Conservation (phyloP, 2,113 vertebrate genomes). For the Calidris pygmaea region DNA sequence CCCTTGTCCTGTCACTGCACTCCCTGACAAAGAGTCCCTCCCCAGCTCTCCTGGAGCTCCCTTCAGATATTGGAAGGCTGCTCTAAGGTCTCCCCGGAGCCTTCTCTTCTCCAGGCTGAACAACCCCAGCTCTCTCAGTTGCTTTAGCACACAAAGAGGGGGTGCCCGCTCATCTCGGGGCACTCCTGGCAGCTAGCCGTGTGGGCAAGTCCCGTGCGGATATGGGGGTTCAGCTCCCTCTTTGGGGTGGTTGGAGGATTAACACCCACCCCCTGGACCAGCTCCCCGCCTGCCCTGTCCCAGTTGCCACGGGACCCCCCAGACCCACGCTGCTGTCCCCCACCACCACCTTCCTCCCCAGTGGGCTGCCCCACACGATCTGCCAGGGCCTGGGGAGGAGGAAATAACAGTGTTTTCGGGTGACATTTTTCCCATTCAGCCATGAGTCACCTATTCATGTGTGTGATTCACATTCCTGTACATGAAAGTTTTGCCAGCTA, state of each 20-base stretch:
- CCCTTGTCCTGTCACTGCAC: too few relatives aligned
- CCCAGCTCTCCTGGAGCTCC: too few relatives aligned
- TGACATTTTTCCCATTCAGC: neutral
- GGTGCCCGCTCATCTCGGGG: neutral
- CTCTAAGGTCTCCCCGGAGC: too few relatives aligned
- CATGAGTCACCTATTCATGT: neutral
- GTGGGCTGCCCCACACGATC: neutral
- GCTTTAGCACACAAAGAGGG: neutral
- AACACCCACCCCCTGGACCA: too few relatives aligned
- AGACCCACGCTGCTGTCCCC: neutral
- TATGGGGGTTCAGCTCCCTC: neutral
- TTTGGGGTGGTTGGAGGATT: neutral
- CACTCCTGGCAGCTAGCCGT: neutral
- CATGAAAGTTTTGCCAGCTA: neutral
- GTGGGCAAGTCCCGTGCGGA: rapidly evolving
- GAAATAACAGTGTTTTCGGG: neutral
- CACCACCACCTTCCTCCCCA: neutral
- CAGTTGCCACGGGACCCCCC: neutral
- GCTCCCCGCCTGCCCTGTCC: neutral
- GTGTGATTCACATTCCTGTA: conserved; percentile 10
- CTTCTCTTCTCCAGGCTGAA: too few relatives aligned
- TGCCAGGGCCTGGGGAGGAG: neutral
- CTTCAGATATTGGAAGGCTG: too few relatives aligned
- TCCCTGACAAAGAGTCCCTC: too few relatives aligned
- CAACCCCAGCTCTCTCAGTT: too few relatives aligned